Conservation (phyloP, 2,797 vertebrate species). For the Pygocentrus nattereri region DNA sequence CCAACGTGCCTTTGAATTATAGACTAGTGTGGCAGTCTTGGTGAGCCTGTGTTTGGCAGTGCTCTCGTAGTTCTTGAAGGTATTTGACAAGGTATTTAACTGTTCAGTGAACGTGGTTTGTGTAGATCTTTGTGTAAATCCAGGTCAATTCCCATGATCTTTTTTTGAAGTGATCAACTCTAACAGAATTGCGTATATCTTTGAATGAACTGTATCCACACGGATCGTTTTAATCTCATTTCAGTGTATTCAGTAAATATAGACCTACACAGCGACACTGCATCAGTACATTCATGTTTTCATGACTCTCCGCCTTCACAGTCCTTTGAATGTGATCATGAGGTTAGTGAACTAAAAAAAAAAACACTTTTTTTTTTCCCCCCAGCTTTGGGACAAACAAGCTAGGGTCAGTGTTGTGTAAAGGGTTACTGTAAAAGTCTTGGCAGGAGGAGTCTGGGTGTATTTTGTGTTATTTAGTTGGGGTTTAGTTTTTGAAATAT, state of each 20-base stretch:
- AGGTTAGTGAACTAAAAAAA: background rate
- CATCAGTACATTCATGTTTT: background rate
- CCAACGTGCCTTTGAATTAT: conserved; percentile 66
- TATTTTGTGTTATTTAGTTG: background rate
- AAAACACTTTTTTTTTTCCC: background rate
- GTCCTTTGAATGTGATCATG: background rate
- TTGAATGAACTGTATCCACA: background rate
- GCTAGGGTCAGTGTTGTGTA: background rate
- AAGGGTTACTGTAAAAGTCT: background rate
- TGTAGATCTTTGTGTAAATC: background rate
- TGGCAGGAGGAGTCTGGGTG: background rate
- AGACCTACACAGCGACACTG: background rate
- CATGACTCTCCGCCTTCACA: background rate
- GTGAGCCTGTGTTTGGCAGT: background rate
- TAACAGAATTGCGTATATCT: background rate
- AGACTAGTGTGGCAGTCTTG: conserved; percentile 16
- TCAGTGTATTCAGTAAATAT: too few species aligned
- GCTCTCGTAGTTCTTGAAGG: background rate
- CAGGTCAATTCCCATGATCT: background rate
- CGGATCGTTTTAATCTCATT: background rate
- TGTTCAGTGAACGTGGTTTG: background rate
- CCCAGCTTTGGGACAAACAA: background rate
- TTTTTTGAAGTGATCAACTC: background rate
- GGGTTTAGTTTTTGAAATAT: background rate
- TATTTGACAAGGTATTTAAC: background rate